These are phyloP conservation scores for Orgyia antiqua DNA, from an alignment of 2,888 invertebrate species.

Conservation along the genomic window DNA sequence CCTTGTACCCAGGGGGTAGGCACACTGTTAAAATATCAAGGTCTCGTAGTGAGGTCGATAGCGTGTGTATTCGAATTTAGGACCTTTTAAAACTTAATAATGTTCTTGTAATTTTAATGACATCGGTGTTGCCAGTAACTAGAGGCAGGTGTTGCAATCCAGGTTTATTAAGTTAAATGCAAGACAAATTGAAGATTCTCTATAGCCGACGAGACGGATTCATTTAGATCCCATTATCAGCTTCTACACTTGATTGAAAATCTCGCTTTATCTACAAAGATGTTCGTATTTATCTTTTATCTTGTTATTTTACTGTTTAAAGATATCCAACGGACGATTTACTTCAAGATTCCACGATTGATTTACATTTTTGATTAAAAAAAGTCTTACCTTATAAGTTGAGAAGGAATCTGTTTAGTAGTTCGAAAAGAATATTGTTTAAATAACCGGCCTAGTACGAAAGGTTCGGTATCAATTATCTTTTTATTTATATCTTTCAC, in stretches of 20 bases:
- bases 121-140: not conserved
- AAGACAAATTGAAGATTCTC: conserved; percentile 13
- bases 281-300: conserved; percentile 6
- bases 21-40: too few relatives aligned
- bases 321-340: not conserved
- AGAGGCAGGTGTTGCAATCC: conserved; percentile 16
- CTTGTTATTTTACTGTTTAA: conserved; percentile 5
- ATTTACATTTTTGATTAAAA: not conserved
- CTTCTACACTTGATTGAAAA: conserved; percentile 11
- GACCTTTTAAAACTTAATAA: too few relatives aligned
- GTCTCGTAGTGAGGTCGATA: too few relatives aligned
- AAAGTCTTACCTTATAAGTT: too few relatives aligned
- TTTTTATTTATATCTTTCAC: too few relatives aligned
- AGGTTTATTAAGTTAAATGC: conserved; percentile 14
- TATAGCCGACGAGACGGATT: conserved; percentile 4
- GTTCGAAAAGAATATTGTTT: too few relatives aligned
- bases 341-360: not conserved
- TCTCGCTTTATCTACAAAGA: conserved; percentile 3
- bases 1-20: too few relatives aligned
- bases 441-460: too few relatives aligned
- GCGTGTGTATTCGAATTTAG: too few relatives aligned
- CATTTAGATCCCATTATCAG: conserved; percentile 16
- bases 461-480: too few relatives aligned
- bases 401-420: too few relatives aligned
- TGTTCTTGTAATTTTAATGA: not conserved